Conservation (phyloP, 2,888 invertebrate genomes). For the Phania funesta region DNA sequence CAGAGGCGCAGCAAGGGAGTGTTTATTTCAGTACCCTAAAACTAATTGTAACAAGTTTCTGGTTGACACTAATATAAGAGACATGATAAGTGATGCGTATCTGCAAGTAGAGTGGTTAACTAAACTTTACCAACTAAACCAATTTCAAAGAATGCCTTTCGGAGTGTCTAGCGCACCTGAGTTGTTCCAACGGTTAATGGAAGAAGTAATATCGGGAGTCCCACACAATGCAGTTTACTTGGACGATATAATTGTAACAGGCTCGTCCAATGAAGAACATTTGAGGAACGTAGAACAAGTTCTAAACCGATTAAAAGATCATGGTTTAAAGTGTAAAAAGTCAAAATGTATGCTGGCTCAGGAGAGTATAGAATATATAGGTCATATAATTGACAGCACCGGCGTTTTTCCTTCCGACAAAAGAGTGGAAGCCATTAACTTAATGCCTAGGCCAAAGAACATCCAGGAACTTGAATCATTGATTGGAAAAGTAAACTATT, state of each 20-base stretch:
- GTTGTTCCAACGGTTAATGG: constrained; percentile 56
- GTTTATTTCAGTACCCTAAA: neutral
- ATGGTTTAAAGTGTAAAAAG: constrained; percentile 33
- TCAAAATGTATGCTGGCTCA: constrained; percentile 52
- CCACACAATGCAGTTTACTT: constrained; percentile 29
- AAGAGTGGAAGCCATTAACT: neutral
- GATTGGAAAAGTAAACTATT: constrained; percentile 12
- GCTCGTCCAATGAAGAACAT: constrained; percentile 8
- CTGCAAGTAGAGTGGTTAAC: constrained; percentile 60
- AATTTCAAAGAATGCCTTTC: constrained; percentile 42
- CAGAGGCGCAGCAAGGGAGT: neutral
- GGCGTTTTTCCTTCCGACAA: neutral
- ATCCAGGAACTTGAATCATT: neutral
- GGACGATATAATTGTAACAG: constrained; percentile 48
- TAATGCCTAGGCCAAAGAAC: neutral
- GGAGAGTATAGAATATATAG: constrained; percentile 48
- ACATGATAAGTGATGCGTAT: constrained; percentile 52
- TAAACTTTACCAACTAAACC: constrained; percentile 58
- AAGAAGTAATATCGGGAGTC: constrained; percentile 38
- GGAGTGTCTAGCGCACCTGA: constrained; percentile 48
- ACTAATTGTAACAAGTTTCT: too few relatives aligned
- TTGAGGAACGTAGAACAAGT: constrained; percentile 46
- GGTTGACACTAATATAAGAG: too few relatives aligned
- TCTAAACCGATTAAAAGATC: constrained; percentile 30
- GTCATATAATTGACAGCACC: neutral